Conservation (phyloP, 2,113 vertebrate species). For the Trachemys scripta region DNA sequence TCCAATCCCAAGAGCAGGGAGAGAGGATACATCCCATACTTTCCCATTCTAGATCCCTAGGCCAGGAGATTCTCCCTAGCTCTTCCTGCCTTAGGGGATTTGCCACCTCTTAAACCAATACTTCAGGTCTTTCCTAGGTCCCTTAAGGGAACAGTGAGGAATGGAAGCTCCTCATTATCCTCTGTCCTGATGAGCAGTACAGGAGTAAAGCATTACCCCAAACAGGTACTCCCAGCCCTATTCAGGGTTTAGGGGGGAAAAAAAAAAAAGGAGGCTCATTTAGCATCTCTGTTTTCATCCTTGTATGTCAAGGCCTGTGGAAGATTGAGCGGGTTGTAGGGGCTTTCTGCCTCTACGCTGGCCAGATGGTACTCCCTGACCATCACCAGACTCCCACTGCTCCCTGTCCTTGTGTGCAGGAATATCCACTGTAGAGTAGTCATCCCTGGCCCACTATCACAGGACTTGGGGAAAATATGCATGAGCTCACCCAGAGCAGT, state of each 20-base stretch:
- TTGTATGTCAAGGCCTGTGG: not conserved
- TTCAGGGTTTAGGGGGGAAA: not conserved
- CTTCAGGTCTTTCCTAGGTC: not conserved
- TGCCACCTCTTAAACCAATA: not conserved
- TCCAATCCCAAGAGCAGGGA: not conserved
- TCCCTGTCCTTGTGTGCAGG: not conserved
- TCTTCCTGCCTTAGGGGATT: fast-evolving
- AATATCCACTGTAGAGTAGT: fast-evolving
- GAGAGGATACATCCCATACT: fast-evolving
- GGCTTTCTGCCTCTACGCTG: not conserved
- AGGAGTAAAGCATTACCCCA: not conserved
- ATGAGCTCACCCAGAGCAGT: not conserved
- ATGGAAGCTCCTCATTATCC: not conserved
- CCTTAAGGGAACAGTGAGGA: not conserved
- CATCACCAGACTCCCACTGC: not conserved
- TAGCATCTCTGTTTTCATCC: not conserved
- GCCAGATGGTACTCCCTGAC: not conserved
- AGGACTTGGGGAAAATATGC: not conserved
- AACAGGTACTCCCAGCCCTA: not conserved
- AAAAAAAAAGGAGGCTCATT: not conserved
- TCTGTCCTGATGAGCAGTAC: not conserved
- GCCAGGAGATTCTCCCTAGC: not conserved
- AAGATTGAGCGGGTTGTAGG: not conserved
- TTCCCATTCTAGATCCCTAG: not conserved
- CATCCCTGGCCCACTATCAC: not conserved